Evolutionary conservation across 2,888 invertebrate species (phyloP).

Genomic region (Esperia sulphurella): DNA sequence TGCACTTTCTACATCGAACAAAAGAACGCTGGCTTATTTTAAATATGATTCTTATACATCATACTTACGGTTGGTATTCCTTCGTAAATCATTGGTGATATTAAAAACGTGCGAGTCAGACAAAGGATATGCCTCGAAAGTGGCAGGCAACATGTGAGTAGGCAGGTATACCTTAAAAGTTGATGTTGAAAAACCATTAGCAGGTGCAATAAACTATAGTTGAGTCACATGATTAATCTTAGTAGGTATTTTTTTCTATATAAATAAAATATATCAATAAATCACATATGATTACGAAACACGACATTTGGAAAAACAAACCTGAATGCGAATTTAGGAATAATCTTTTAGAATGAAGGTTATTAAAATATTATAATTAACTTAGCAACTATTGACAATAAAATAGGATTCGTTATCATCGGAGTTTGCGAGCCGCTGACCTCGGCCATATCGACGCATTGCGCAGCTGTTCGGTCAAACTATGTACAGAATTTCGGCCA

Average conservation of each 20-base stretch:
- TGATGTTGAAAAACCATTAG: neutral
- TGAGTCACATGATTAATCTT: neutral
- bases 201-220: neutral
- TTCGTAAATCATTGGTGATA: neutral
- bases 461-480: conserved; percentile 38
- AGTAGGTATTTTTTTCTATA: too few relatives aligned
- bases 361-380: neutral
- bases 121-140: conserved; percentile 15
- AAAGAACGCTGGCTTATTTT: conserved; percentile 27
- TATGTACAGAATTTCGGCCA: neutral
- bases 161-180: neutral
- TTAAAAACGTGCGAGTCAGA: conserved; percentile 2
- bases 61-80: conserved; percentile 14
- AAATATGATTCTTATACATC: conserved; percentile 25
- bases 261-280: too few relatives aligned
- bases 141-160: conserved; percentile 7
- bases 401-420: neutral
- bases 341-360: too few relatives aligned
- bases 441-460: conserved; percentile 47
- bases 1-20: conserved; percentile 58
- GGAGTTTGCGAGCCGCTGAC: conserved; percentile 32
- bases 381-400: neutral
- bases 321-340: too few relatives aligned
- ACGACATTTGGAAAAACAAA: too few relatives aligned
- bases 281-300: too few relatives aligned